Evolutionary conservation across 2,113 vertebrate species (phyloP), one percentile per base, ranked within the genome.

Genomic region (Vicugna pacos): DNA sequence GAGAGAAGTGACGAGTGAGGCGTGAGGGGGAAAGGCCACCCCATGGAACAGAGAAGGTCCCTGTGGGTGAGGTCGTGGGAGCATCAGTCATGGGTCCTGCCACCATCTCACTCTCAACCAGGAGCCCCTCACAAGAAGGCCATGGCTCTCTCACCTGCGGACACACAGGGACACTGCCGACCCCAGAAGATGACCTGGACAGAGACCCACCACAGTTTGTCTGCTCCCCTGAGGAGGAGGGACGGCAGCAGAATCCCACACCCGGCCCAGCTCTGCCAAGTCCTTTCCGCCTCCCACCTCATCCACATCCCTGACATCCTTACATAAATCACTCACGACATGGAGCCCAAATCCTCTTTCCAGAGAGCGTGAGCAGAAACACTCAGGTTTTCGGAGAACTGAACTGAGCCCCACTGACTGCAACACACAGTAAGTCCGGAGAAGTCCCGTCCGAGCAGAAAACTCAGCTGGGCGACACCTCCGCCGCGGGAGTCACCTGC

Each of bases 381-480:
- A 20, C 0, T 3, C 5, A 3, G 50, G 3, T 30, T 46, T 54
- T 20, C 12, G 3, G 28, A n/a, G 89, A 6, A 4, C 22, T 1
- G 2, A 9, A 6, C 28, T 1, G 50, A 35, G n/a, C 0, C 38
- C 17, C 52, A 0, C 26, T 0, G 46, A 65, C 32, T 20, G 2
- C 8, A 42, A 52, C 30, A 19, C 0, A 35, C 22, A 42, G 2
- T 19, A 75, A 64, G 15, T 72, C 26, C 35, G 46, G 48, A 72
- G 88, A 28, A 72, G 19, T 4, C 38, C 73, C 19, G 5, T 1
- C 14, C 2, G 2, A 56, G 69, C 30, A 52, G 89, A 12, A 83
- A 46, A 32, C 46, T 50, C 38, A 8, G 3, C 7, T 1, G 16
- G 42, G 30, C 0, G 16, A 9, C 19, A 6, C 14, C 20, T 7